These are phyloP conservation scores for Corydoras sp. DNA, from an alignment of 2,113 vertebrate species.

Conservation along the genomic window DNA sequence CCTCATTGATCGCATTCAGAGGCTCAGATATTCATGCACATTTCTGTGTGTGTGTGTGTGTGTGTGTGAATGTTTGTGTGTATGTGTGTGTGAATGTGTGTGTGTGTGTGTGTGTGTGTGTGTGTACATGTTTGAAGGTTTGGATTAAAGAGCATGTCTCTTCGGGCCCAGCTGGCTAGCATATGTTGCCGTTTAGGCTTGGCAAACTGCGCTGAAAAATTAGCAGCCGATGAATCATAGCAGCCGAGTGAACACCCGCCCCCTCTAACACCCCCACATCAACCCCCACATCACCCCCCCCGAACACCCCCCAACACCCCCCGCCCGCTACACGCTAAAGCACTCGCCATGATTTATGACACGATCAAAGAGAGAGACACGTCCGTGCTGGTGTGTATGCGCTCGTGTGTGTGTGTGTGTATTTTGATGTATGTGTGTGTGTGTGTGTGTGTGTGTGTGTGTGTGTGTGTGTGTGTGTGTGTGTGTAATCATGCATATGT, in stretches of 20 bases:
- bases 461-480: conserved; percentile 3
- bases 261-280: too few relatives aligned
- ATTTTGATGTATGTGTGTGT: conserved; percentile 22
- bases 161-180: conserved; percentile 61
- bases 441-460: conserved; percentile 10
- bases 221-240: conserved; percentile 73
- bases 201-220: conserved; percentile 74
- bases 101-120: conserved; percentile 17
- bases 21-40: neutral
- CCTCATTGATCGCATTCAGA: neutral
- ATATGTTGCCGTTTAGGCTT: conserved; percentile 72
- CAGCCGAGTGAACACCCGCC: conserved; percentile 36
- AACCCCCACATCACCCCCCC: too few relatives aligned
- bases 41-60: conserved; percentile 5
- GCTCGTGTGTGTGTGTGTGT: conserved; percentile 23
- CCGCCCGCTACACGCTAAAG: conserved; percentile 64
- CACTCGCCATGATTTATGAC: conserved; percentile 68
- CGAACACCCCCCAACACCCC: conserved; percentile 41
- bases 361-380: conserved; percentile 51
- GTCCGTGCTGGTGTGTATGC: conserved; percentile 22
- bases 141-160: conserved; percentile 53
- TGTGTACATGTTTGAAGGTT: conserved; percentile 45
- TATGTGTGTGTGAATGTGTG: conserved; percentile 5
- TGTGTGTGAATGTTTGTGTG: neutral
- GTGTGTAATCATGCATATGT: conserved; percentile 15